Evolutionary conservation across 1,140 invertebrate genomes (phyloP).

Genomic region (Bombus haemorrhoidalis): DNA sequence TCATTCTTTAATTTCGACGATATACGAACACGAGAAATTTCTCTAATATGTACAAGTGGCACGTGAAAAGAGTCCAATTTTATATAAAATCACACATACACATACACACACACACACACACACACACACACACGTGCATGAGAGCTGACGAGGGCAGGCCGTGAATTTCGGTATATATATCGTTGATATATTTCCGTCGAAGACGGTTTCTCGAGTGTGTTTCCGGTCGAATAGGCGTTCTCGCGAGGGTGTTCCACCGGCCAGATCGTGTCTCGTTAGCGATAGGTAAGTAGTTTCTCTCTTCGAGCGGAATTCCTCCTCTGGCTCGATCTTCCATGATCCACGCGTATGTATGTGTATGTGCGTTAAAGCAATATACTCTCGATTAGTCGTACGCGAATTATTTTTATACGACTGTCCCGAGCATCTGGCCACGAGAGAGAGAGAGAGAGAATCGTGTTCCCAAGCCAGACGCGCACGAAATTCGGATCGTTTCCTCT

Average conservation of each 20-base stretch:
- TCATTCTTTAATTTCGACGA: not conserved
- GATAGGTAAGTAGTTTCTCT: slow-evolving; percentile 23
- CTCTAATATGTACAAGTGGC: slow-evolving; percentile 6
- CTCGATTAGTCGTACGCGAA: not conserved
- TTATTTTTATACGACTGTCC: not conserved
- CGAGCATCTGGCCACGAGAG: not conserved
- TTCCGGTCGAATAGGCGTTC: slow-evolving; percentile 7
- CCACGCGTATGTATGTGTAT: not conserved
- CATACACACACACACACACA: not conserved
- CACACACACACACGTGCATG: slow-evolving; percentile 12
- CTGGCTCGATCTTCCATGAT: slow-evolving; percentile 19
- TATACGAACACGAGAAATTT: slow-evolving; percentile 20
- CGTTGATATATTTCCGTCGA: not conserved
- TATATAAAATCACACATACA: not conserved
- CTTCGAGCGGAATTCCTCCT: slow-evolving; percentile 20
- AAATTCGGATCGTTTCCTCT: slow-evolving; percentile 1
- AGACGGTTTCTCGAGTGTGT: not conserved
- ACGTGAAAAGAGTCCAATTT: not conserved
- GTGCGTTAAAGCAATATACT: not conserved
- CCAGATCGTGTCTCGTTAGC: slow-evolving; percentile 21
- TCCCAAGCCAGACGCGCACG: not conserved
- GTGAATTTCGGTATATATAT: slow-evolving; percentile 6
- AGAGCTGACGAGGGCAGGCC: not conserved
- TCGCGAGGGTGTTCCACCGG: slow-evolving; percentile 12
- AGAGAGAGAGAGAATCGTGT: slow-evolving; percentile 1